Evolutionary conservation across 2,888 invertebrate species (phyloP), one percentile per base, ranked within the genome.

Genomic region (Dasysyrphus tricinctus): DNA sequence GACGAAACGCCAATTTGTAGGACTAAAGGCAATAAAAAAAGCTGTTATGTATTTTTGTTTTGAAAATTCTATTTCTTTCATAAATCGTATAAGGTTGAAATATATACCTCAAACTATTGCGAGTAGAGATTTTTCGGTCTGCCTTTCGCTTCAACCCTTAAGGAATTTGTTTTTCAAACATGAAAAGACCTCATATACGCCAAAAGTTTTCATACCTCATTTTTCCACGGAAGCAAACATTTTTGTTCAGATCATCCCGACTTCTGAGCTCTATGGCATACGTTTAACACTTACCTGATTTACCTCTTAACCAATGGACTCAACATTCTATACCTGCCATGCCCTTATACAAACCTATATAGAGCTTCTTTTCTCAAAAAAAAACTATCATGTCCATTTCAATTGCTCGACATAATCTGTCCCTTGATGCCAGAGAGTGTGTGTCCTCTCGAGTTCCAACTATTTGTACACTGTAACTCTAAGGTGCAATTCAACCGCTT

Each of bases 321-420:
- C 14, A 9, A 65, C 14, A 19, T 49, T 49, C 7, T n/a, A 34
- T 14, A 34, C n/a, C 14, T 19, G 4, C 39, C 12, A 11, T 19
- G 49, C 37, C 54, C 37, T 69, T 69, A 39, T 54, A 39, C n/a
- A 37, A 39, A 32, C 16, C 47, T 8, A n/a, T n/a, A 32, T 57
- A 57, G 16, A 19, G 65, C 65, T 59, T 32, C 29, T 29, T 51
- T 51, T 14, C 9, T 47, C 16, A 9, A 34, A 77, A 65, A n/a
- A 54, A 79, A 78, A 75, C 63, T 56, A 81, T 54, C 86, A 72
- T 86, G 86, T 81, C 75, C 78, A 61, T 78, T 82, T 86, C 82
- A 86, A 86, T 79, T 86, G 86, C 78, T 61, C 86, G 78, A 79
- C 86, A 86, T 86, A 82, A 82, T 86, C 77, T 86, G 81, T 86